Conservation (phyloP, 2,113 vertebrate species). For the Peromyscus leucopus region DNA sequence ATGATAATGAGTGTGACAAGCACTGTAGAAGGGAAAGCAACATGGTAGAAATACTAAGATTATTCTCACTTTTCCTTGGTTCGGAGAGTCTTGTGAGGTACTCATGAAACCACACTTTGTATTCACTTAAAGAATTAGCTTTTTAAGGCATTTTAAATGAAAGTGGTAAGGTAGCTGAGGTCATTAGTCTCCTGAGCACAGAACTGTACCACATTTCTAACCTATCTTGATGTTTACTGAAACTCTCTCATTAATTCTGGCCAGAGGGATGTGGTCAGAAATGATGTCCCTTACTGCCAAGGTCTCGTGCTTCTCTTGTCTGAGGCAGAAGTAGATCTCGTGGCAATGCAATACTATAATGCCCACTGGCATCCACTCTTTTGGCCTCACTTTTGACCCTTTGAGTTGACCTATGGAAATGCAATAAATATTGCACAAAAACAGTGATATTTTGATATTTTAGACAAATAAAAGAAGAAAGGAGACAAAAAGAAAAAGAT, state of each 20-base stretch:
- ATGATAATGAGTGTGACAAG: background rate
- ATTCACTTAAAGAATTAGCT: background rate
- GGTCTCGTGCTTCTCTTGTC: background rate
- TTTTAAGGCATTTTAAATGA: slow-evolving; percentile 9
- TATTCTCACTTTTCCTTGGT: background rate
- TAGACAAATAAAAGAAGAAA: slow-evolving; percentile 25
- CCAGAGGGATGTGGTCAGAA: background rate
- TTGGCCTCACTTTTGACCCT: background rate
- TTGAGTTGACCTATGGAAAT: background rate
- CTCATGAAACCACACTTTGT: background rate
- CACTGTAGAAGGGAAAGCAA: background rate
- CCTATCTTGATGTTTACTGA: background rate
- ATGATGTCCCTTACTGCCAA: background rate
- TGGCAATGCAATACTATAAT: background rate
- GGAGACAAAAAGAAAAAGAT: background rate
- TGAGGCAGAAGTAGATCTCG: background rate
- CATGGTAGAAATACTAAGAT: background rate
- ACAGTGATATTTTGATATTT: background rate
- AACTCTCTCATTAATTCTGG: background rate
- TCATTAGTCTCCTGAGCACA: background rate
- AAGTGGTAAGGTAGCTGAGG: background rate
- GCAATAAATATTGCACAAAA: background rate
- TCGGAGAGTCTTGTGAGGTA: background rate
- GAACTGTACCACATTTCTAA: background rate
- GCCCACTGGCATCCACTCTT: rapidly evolving